Percentiles rank a stretch among this genome's conserved stretches.
Evolutionary conservation across 2,888 invertebrate genomes (phyloP).

Genomic region (Alsophila aescularia): DNA sequence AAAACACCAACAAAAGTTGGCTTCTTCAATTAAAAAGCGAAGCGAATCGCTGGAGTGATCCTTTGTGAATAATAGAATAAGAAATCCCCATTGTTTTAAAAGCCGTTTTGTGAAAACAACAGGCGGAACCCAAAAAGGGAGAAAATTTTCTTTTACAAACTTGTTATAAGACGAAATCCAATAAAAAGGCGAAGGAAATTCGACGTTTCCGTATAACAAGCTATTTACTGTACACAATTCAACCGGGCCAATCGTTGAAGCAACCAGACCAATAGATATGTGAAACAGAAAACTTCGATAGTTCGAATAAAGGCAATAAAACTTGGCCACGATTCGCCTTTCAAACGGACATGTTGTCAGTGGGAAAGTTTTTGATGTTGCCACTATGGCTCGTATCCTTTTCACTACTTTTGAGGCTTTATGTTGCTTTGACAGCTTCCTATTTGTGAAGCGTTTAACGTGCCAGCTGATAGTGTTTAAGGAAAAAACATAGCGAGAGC

Average conservation of each 20-base stretch:
- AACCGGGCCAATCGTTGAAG: conserved; percentile 63
- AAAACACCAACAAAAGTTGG: conserved; percentile 20
- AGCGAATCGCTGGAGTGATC: conserved; percentile 16
- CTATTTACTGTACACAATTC: conserved; percentile 73
- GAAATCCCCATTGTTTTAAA: conserved; percentile 37
- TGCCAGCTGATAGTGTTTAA: not conserved
- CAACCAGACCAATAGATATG: conserved; percentile 62
- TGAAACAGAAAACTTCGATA: conserved; percentile 69
- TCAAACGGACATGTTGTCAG: conserved; percentile 55
- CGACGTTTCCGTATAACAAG: conserved; percentile 68
- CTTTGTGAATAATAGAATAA: conserved; percentile 25
- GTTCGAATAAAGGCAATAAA: conserved; percentile 72
- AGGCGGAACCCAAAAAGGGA: conserved; percentile 39
- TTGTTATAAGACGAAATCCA: conserved; percentile 70
- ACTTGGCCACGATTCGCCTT: conserved; percentile 65
- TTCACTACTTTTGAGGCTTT: conserved; percentile 27
- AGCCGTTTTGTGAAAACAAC: conserved; percentile 42
- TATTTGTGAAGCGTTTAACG: conserved; percentile 7
- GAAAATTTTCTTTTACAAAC: conserved; percentile 61
- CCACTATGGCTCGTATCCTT: conserved; percentile 31
- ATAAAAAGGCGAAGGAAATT: conserved; percentile 69
- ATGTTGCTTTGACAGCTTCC: conserved; percentile 8
- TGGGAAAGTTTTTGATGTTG: conserved; percentile 46
- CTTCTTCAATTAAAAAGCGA: conserved; percentile 27
- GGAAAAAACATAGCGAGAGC: not conserved